Percentiles rank a stretch among this genome's conserved stretches.
Evolutionary conservation across 2,113 vertebrate species (phyloP).

Genomic region (Phalacrocorax brasilianus): DNA sequence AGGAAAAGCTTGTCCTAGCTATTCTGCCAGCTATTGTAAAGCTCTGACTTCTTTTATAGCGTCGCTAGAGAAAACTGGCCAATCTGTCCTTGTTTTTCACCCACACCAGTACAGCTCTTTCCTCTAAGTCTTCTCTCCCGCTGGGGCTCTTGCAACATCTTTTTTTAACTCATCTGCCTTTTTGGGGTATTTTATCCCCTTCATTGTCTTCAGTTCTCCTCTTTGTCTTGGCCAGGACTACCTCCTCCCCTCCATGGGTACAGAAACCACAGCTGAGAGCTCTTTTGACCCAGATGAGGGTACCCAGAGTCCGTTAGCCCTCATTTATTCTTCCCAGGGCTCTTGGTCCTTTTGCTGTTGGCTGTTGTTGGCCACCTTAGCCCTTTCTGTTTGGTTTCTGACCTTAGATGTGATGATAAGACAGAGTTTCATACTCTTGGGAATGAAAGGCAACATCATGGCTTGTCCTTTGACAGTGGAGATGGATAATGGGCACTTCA

Average conservation of each 20-base stretch:
- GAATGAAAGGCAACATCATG: neutral
- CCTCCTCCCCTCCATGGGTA: neutral
- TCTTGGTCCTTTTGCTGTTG: neutral
- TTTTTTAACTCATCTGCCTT: rapidly evolving
- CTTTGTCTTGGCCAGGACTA: neutral
- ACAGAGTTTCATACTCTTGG: neutral
- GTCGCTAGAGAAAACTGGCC: neutral
- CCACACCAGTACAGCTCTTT: neutral
- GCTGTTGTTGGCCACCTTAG: neutral
- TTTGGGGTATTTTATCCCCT: neutral
- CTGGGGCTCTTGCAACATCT: neutral
- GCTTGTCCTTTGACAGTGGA: slow-evolving; percentile 6
- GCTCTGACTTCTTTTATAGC: neutral
- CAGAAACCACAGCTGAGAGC: neutral
- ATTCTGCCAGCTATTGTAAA: neutral
- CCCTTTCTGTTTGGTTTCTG: neutral
- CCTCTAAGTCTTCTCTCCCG: neutral
- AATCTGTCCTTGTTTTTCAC: neutral
- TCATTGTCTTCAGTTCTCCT: neutral
- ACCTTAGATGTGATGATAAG: neutral
- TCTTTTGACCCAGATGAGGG: neutral
- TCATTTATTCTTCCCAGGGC: rapidly evolving
- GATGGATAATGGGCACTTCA: slow-evolving; percentile 28
- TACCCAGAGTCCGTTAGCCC: neutral
- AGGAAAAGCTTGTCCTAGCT: neutral